Evolutionary conservation across 1,140 invertebrate genomes (phyloP), one percentile per base, ranked within the genome.

Genomic region (Pararge aegeria): DNA sequence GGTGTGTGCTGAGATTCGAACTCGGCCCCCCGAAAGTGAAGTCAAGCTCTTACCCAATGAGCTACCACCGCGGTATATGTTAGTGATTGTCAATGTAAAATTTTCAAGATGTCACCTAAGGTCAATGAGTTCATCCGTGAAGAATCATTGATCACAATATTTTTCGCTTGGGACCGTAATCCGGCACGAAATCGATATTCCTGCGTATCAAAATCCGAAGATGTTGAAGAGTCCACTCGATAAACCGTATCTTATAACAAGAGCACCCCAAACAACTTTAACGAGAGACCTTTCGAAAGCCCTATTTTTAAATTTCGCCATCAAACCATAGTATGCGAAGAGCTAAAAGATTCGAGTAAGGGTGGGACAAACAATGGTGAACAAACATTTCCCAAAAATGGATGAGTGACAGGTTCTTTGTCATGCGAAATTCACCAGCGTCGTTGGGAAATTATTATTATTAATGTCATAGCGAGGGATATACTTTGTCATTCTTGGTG

Each of bases 331-430:
- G 37, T 40, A 56, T 37, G 40, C 27, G 50, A 64, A 62, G 65
- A 66, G 61, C 68, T 52, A 67, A 69, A 66, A 73, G 68, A 69
- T 67, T 54, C 61, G 68, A 67, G 67, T 66, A 67, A 70, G 71
- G 69, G 68, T 68, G 68, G 59, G 62, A 70, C 40, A 57, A 68
- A 79, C 72, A 79, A 78, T 75, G 72, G 70, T 19, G 55, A 68
- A 66, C 62, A 80, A 75, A 80, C 73, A 79, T 73, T 64, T 65
- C 54, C 63, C 65, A 60, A 74, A 81, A 75, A 71, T 72, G 69
- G 69, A 68, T 78, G 80, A 83, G 64, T 73, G 75, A 83, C 80
- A 71, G 68, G 58, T 63, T 73, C 68, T 80, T 83, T 81, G 78
- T 83, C 62, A 81, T 75, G 75, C 67, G 66, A 77, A 83, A 73